Base-by-base conservation (phyloP, 2,888 invertebrate genomes). In the Plutella xylostella region DNA sequence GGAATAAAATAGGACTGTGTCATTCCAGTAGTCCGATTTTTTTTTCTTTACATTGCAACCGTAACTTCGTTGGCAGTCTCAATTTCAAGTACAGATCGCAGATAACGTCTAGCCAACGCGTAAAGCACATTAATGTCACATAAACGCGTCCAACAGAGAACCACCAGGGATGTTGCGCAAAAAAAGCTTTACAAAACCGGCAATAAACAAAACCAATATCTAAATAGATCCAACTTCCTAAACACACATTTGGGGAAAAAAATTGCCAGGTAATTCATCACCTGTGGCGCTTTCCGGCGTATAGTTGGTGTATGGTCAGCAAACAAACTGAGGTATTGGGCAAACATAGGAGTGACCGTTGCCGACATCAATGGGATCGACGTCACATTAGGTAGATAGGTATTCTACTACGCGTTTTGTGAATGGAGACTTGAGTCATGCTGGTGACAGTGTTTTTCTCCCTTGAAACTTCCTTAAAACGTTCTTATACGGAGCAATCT, bases 361-460 rank as follows among this genome's bases (percentile, higher is more conserved):
- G 71, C 53, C 52, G 62, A 69, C 77, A 77, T 77, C 68, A 78
- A 56, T 51, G 48, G 51, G 49, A 57, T 68, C 61, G 68, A 72
- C 75, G 67, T n/a, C n/a, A n/a, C n/a, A n/a, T n/a, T n/a, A n/a
- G n/a, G n/a, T n/a, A n/a, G n/a, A n/a, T n/a, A n/a, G n/a, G n/a
- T n/a, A n/a, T n/a, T n/a, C n/a, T n/a, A n/a, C n/a, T n/a, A n/a
- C n/a, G n/a, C n/a, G n/a, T n/a, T n/a, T 42, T 56, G 58, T 78
- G 71, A 79, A 79, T 80, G 78, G 22, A 41, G 7, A n/a, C 28
- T n/a, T 19, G n/a, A n/a, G n/a, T n/a, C n/a, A n/a, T n/a, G n/a
- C n/a, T n/a, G n/a, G n/a, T n/a, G n/a, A n/a, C n/a, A n/a, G n/a
- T n/a, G n/a, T n/a, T n/a, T n/a, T n/a, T n/a, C n/a, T n/a, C n/a